Percentiles rank a stretch among this genome's conserved stretches.
These are phyloP conservation scores for Cartodere bifasciata DNA, from an alignment of 2,888 invertebrate genomes.

Conservation along the genomic window DNA sequence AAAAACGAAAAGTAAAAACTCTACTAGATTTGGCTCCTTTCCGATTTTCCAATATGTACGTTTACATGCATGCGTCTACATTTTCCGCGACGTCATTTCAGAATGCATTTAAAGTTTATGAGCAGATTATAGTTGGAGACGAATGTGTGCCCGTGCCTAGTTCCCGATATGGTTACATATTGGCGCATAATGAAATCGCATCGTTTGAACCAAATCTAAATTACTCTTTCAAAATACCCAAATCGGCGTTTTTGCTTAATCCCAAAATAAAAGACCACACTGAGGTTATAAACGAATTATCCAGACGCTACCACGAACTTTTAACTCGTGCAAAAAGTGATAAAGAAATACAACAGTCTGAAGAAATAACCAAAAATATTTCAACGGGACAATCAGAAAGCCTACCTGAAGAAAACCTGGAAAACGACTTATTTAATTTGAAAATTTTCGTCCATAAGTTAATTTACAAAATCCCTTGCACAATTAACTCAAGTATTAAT, in stretches of 20 bases:
- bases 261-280: conserved; percentile 38
- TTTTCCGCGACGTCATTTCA: conserved; percentile 16
- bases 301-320: conserved; percentile 31
- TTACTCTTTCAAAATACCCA: conserved; percentile 38
- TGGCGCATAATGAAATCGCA: conserved; percentile 8
- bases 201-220: conserved; percentile 12
- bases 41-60: conserved; percentile 35
- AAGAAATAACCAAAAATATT: too few species aligned
- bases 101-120: conserved; percentile 17
- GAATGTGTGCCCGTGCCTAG: conserved; percentile 3
- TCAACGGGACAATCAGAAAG: too few species aligned
- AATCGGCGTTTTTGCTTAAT: conserved; percentile 43
- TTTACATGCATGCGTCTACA: conserved; percentile 25
- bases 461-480: too few species aligned
- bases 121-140: conserved; percentile 5
- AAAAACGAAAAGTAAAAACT: conserved; percentile 15
- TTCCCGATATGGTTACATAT: conserved; percentile 18
- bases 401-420: too few species aligned
- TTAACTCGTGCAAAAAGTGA: too few species aligned
- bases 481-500: too few species aligned
- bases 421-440: too few species aligned
- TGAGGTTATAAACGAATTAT: conserved; percentile 29
- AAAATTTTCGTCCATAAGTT: too few species aligned
- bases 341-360: not conserved
- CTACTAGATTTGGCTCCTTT: conserved; percentile 25